phyloP scores from a whole-genome alignment of 1,140 invertebrate species.

The Andrena cerasifolii region DNA sequence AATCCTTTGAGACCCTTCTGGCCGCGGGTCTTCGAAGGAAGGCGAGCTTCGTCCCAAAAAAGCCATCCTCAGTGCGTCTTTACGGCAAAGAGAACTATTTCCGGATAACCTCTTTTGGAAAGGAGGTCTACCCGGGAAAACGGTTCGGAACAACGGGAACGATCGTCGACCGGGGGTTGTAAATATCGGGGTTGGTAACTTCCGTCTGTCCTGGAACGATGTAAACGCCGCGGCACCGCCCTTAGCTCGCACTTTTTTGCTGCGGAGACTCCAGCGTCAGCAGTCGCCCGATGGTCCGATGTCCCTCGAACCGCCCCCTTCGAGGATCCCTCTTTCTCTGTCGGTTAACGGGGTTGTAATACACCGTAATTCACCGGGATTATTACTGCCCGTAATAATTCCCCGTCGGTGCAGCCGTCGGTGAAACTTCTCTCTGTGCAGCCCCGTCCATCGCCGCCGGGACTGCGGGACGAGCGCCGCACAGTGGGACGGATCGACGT shows the following conservation, averaged over 20 bases:
- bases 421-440: not conserved
- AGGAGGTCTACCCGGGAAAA: not conserved
- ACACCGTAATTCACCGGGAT: conserved; percentile 54
- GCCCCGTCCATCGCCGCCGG: not conserved
- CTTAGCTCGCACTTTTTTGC: conserved; percentile 28
- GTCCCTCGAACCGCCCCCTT: not conserved
- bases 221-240: not conserved
- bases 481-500: no score
- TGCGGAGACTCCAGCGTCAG: not conserved
- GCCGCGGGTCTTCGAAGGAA: not conserved
- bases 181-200: conserved; percentile 9
- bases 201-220: not conserved
- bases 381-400: conserved; percentile 62
- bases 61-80: not conserved
- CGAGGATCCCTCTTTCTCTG: conserved; percentile 24
- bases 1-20: conserved; percentile 25
- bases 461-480: not conserved
- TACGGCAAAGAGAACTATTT: not conserved
- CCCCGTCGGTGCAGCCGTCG: conserved; percentile 1
- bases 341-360: conserved; percentile 30
- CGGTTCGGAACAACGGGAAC: not conserved
- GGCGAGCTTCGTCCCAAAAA: not conserved
- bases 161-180: not conserved
- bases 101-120: no score
- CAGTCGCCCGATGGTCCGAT: not conserved